Percentiles rank a stretch among this genome's conserved stretches.
These are phyloP conservation scores for Ditylenchus weischeri DNA, from an alignment of 2,888 invertebrate species.

Conservation along the genomic window DNA sequence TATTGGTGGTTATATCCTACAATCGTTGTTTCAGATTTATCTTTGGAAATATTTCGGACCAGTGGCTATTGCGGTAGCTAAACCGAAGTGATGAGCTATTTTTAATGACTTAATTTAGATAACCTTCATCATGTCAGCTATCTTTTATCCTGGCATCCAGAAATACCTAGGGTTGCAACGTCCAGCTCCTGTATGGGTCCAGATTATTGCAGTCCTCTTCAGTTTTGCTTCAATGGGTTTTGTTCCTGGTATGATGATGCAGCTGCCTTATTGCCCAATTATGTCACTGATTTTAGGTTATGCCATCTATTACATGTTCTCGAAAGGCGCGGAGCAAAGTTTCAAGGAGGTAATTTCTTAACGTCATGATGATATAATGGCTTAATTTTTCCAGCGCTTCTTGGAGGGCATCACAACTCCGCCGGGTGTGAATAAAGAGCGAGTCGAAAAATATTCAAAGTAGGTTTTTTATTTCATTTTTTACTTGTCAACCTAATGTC, in stretches of 20 bases:
- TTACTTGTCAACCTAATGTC: too few relatives aligned
- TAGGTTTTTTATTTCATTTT: too few relatives aligned
- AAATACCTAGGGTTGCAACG: slow-evolving; percentile 66
- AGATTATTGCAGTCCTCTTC: slow-evolving; percentile 70
- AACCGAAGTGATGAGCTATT: slow-evolving; percentile 52
- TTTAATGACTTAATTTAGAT: slow-evolving; percentile 31
- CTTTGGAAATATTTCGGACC: slow-evolving; percentile 86
- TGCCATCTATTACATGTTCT: slow-evolving; percentile 71
- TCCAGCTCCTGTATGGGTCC: too few relatives aligned
- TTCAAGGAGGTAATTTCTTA: too few relatives aligned
- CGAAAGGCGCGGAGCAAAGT: slow-evolving; percentile 10
- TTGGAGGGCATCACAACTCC: too few relatives aligned
- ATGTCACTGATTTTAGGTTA: slow-evolving; percentile 63
- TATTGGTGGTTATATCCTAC: too few relatives aligned
- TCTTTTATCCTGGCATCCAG: slow-evolving; percentile 74
- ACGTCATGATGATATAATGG: too few relatives aligned
- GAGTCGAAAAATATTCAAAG: too few relatives aligned
- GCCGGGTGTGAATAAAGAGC: too few relatives aligned
- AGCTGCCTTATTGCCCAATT: too few relatives aligned
- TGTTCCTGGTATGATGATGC: slow-evolving; percentile 66
- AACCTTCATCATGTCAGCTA: slow-evolving; percentile 79
- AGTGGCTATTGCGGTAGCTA: slow-evolving; percentile 77
- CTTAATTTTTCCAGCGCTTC: too few relatives aligned
- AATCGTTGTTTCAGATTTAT: too few relatives aligned
- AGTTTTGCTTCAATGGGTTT: slow-evolving; percentile 75